These are phyloP conservation scores for Chionis minor DNA, from an alignment of 2,113 vertebrate genomes.

Conservation along the genomic window DNA sequence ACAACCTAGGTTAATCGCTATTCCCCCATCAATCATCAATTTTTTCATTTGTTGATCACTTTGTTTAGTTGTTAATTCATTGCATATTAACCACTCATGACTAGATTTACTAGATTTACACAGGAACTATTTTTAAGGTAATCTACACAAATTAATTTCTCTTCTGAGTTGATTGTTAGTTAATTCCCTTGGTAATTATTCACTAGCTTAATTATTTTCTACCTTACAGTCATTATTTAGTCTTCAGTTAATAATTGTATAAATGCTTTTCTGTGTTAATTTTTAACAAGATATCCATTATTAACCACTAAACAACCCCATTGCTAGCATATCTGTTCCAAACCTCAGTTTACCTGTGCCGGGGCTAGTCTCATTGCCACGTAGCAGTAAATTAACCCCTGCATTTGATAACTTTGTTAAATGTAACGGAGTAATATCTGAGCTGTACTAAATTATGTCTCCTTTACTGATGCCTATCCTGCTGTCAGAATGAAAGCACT, in stretches of 20 bases:
- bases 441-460: neutral
- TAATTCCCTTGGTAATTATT: neutral
- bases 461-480: neutral
- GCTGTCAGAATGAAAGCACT: neutral
- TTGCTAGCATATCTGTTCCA: neutral
- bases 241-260: slow-evolving; percentile 1
- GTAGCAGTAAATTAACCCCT: neutral
- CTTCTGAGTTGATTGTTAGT: neutral
- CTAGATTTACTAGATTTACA: neutral
- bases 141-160: neutral
- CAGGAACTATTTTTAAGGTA: neutral
- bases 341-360: neutral
- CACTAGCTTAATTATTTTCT: neutral
- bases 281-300: neutral
- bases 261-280: neutral
- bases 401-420: neutral
- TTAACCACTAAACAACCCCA: neutral
- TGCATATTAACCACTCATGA: neutral
- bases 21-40: neutral
- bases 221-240: neutral
- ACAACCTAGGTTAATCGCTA: neutral
- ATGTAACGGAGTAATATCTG: neutral
- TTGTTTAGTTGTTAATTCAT: neutral
- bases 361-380: neutral
- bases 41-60: neutral